Evolutionary conservation across 64 coral and sea anemone genomes (phyloP).

Genomic region (Montipora foliosa): DNA sequence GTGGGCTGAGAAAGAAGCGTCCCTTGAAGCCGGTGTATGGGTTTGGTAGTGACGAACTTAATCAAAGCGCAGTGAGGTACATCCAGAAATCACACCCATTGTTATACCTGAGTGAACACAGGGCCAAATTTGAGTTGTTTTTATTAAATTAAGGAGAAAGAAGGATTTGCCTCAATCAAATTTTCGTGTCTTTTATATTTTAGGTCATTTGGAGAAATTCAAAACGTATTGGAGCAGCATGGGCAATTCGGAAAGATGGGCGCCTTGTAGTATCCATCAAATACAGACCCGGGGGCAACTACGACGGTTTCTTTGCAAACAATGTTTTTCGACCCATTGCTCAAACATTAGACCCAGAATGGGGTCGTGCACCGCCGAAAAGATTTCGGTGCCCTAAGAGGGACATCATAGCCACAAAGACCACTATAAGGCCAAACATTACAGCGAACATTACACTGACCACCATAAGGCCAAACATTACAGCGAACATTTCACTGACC

Average conservation of each 20-base stretch:
- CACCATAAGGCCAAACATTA: neutral
- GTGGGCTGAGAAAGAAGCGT: no score
- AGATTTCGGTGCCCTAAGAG: neutral
- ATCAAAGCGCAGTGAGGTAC: no score
- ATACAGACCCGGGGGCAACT: slow-evolving; percentile 3
- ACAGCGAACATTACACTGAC: neutral
- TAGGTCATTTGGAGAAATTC: slow-evolving; percentile 22
- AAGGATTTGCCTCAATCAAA: no score
- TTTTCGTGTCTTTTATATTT: neutral
- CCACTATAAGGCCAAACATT: neutral
- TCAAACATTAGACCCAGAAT: neutral
- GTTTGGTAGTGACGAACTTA: no score
- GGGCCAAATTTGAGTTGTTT: no score
- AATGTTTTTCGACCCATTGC: slow-evolving; percentile 41
- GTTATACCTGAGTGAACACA: no score
- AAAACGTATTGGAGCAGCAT: slow-evolving; percentile 18
- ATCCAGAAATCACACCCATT: no score
- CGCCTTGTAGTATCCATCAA: neutral
- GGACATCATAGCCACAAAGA: neutral
- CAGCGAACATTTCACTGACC: neutral
- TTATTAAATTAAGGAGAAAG: no score
- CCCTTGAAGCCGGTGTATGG: no score
- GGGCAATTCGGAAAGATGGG: neutral
- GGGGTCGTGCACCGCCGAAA: neutral
- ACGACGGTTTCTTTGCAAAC: neutral